Evolutionary conservation across 1,140 invertebrate species (phyloP).

Genomic region (Panonychus citri): DNA sequence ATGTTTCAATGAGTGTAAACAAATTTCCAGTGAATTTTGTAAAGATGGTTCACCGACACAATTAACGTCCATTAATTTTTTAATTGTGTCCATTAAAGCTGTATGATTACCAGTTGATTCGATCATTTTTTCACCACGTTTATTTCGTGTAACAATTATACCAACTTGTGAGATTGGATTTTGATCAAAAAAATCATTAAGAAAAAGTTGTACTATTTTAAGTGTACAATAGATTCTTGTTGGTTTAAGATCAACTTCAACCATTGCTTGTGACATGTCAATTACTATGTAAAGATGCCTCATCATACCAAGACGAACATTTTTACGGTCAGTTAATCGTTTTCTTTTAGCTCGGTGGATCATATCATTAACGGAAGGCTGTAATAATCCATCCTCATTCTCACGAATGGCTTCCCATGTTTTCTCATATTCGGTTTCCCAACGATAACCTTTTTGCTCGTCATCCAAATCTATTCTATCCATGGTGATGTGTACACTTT

Average conservation of each 20-base stretch:
- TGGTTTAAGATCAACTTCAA: constrained; percentile 78
- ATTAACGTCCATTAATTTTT: constrained; percentile 19
- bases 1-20: constrained; percentile 52
- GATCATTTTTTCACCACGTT: constrained; percentile 71
- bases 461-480: constrained; percentile 30
- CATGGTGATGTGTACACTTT: no score
- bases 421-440: constrained; percentile 92
- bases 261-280: constrained; percentile 81
- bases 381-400: constrained; percentile 72
- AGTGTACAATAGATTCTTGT: constrained; percentile 65
- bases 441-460: constrained; percentile 72
- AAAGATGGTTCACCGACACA: constrained; percentile 71
- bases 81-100: constrained; percentile 23
- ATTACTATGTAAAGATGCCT: constrained; percentile 72
- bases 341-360: constrained; percentile 64
- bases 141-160: constrained; percentile 69
- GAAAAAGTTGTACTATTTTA: constrained; percentile 63
- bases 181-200: constrained; percentile 92
- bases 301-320: constrained; percentile 76
- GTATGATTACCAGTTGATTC: constrained; percentile 37
- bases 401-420: constrained; percentile 92
- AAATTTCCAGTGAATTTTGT: constrained; percentile 78
- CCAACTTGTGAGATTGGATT: constrained; percentile 95
- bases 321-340: constrained; percentile 41
- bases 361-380: constrained; percentile 65